These are phyloP conservation scores for Aplidium turbinatum DNA, from an alignment of 23 tunicate species.

Conservation along the genomic window DNA sequence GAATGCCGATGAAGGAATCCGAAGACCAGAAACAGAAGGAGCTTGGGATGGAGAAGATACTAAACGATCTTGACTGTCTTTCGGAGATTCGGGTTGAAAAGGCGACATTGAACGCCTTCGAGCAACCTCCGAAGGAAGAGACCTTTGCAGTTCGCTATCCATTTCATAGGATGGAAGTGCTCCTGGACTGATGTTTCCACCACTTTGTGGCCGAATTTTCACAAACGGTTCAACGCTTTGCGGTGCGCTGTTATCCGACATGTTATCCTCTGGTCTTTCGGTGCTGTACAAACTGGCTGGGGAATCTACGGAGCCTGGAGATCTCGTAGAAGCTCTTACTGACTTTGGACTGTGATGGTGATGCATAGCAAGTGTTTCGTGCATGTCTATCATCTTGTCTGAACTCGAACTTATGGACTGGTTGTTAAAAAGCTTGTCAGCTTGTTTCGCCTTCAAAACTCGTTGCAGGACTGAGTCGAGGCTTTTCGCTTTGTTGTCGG, in stretches of 20 bases:
- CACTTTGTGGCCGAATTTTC: slow-evolving; percentile 39
- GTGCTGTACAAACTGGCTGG: slow-evolving; percentile 54
- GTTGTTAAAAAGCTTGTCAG: too few relatives aligned
- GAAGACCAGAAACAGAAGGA: background rate
- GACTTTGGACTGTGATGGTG: slow-evolving; percentile 46
- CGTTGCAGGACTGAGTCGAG: slow-evolving; percentile 74
- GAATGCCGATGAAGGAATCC: slow-evolving; percentile 35
- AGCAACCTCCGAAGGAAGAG: slow-evolving; percentile 34
- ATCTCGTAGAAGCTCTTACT: slow-evolving; percentile 18
- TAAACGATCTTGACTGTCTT: background rate
- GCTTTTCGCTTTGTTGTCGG: slow-evolving; percentile 36
- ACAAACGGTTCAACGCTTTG: slow-evolving; percentile 60
- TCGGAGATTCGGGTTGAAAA: background rate
- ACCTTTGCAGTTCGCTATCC: slow-evolving; percentile 1
- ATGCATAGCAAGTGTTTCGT: slow-evolving; percentile 52
- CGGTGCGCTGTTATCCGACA: slow-evolving; percentile 10
- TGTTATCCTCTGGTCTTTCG: slow-evolving; percentile 41
- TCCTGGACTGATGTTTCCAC: background rate
- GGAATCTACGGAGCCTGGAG: slow-evolving; percentile 59
- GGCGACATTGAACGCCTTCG: slow-evolving; percentile 14
- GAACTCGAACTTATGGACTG: background rate
- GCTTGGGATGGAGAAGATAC: slow-evolving; percentile 19
- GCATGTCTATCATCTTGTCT: slow-evolving; percentile 58
- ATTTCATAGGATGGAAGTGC: slow-evolving; percentile 9
- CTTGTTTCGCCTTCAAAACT: slow-evolving; percentile 60